Evolutionary conservation across 2,888 invertebrate species (phyloP).

Genomic region (Aricia artaxerxes): DNA sequence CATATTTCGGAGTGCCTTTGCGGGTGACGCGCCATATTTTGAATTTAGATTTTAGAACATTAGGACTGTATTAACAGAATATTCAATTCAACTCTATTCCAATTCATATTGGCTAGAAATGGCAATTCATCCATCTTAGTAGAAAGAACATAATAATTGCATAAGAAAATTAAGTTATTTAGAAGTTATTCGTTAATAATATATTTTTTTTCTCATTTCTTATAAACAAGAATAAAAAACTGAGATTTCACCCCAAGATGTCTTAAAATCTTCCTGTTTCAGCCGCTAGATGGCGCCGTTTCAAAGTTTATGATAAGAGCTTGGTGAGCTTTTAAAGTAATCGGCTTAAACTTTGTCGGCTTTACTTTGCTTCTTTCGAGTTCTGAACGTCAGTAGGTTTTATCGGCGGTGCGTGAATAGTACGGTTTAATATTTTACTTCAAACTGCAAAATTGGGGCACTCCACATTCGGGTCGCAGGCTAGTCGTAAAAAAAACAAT

Average conservation of each 20-base stretch:
- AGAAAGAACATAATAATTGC: too few species aligned
- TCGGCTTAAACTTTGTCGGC: slow-evolving; percentile 57
- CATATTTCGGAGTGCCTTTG: slow-evolving; percentile 70
- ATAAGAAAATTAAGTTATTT: too few species aligned
- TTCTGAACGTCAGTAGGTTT: slow-evolving; percentile 42
- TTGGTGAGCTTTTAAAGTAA: slow-evolving; percentile 65
- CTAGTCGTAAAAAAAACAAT: slow-evolving; percentile 16
- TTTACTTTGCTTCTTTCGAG: slow-evolving; percentile 42
- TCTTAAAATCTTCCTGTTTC: slow-evolving; percentile 19
- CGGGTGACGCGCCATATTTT: slow-evolving; percentile 62
- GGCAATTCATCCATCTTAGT: too few species aligned
- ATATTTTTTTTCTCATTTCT: too few species aligned
- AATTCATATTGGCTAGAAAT: background rate
- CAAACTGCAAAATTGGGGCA: background rate
- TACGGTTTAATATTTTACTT: slow-evolving; percentile 31
- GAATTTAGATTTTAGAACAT: slow-evolving; percentile 42
- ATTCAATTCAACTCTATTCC: background rate
- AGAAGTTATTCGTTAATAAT: too few species aligned
- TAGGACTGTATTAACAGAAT: slow-evolving; percentile 27
- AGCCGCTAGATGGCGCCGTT: slow-evolving; percentile 47
- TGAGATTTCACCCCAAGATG: background rate
- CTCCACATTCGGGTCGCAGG: slow-evolving; percentile 12
- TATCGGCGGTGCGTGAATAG: slow-evolving; percentile 41
- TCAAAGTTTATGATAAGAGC: slow-evolving; percentile 49
- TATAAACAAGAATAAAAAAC: background rate